phyloP scores from a whole-genome alignment of 2,888 invertebrate species.

The Amphipyra tragopoginis region DNA sequence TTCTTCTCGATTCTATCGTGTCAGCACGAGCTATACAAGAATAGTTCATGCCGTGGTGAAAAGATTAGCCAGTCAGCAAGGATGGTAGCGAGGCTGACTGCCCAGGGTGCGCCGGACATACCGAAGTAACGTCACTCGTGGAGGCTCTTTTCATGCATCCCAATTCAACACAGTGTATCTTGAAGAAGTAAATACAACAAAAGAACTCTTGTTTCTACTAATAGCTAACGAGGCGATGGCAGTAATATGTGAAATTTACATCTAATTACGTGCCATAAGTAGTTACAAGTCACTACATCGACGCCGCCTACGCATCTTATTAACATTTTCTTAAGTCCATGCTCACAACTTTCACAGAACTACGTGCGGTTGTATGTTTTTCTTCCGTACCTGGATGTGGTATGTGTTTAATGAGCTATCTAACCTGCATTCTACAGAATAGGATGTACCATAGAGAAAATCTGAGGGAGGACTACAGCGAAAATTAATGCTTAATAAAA shows the following conservation, averaged over 20 bases:
- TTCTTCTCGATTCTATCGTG: too few relatives aligned
- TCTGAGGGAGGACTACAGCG: not conserved
- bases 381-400: constrained; percentile 4
- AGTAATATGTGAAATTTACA: constrained; percentile 39
- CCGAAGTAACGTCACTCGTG: too few relatives aligned
- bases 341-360: constrained; percentile 44
- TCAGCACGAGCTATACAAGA: too few relatives aligned
- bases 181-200: too few relatives aligned
- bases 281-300: constrained; percentile 30
- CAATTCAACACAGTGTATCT: too few relatives aligned
- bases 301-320: constrained; percentile 41
- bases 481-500: too few relatives aligned
- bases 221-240: not conserved
- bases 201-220: too few relatives aligned
- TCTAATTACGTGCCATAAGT: constrained; percentile 37
- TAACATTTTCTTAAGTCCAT: constrained; percentile 41
- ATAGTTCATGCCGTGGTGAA: too few relatives aligned
- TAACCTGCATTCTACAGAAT: constrained; percentile 10
- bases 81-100: too few relatives aligned
- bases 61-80: too few relatives aligned
- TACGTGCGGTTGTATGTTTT: constrained; percentile 29
- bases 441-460: constrained; percentile 3
- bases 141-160: too few relatives aligned
- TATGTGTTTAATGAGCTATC: constrained; percentile 4
- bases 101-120: too few relatives aligned